Conservation (phyloP, 1,140 invertebrate genomes). For the Pseudoatta argentina region DNA sequence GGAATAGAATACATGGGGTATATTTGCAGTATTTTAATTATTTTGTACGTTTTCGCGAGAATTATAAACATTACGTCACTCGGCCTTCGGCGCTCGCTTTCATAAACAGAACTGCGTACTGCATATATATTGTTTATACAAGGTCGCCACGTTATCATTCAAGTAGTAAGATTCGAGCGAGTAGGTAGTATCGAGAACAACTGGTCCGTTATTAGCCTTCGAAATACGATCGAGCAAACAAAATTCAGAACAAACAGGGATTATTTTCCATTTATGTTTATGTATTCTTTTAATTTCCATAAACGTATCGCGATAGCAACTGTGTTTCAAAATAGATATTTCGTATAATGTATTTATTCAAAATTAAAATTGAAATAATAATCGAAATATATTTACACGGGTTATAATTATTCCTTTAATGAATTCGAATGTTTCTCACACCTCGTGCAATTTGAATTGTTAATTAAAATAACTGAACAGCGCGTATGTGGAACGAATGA, state of each 20-base stretch:
- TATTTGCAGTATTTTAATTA: neutral
- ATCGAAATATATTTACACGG: neutral
- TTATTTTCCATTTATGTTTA: neutral
- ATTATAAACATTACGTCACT: neutral
- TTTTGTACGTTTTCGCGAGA: neutral
- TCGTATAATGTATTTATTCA: neutral
- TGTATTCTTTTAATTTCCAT: neutral
- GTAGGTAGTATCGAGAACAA: neutral
- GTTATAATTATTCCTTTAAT: slow-evolving; percentile 1
- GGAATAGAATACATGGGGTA: neutral
- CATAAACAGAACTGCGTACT: neutral
- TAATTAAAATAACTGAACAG: neutral
- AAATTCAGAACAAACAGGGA: slow-evolving; percentile 5
- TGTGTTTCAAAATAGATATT: neutral
- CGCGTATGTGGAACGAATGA: neutral
- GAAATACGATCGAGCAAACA: neutral
- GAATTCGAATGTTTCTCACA: neutral
- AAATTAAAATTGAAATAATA: neutral
- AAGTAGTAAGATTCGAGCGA: neutral
- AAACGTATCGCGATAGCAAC: neutral
- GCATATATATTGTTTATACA: neutral
- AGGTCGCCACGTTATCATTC: neutral
- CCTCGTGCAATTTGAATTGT: neutral
- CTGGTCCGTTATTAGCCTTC: neutral
- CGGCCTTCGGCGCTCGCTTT: neutral